phyloP scores from a whole-genome alignment of 2,888 invertebrate species.

The Molorchus minor region DNA sequence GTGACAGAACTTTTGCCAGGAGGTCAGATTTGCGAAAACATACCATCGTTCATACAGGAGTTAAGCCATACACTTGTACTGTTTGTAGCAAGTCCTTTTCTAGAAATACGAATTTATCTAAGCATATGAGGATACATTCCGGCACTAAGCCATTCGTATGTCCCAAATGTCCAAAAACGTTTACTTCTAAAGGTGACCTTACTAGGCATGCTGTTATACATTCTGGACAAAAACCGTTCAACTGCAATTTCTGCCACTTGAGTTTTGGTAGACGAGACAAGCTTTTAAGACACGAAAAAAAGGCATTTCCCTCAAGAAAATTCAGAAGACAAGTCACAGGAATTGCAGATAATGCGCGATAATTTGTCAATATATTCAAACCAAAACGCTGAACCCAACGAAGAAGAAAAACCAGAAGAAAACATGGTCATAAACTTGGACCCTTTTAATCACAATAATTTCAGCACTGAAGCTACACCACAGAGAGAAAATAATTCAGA shows the following conservation, averaged over 20 bases:
- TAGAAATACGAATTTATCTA: constrained; percentile 79
- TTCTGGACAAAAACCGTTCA: constrained; percentile 72
- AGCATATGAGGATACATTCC: constrained; percentile 77
- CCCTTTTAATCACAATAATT: constrained; percentile 65
- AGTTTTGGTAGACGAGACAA: constrained; percentile 77
- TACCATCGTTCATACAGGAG: constrained; percentile 80
- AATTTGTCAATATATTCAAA: constrained; percentile 49
- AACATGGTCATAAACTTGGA: constrained; percentile 70
- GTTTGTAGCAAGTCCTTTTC: constrained; percentile 80
- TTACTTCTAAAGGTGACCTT: constrained; percentile 74
- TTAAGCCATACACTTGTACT: constrained; percentile 76
- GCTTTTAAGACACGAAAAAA: constrained; percentile 72
- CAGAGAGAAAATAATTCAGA: constrained; percentile 44
- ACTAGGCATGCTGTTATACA: constrained; percentile 74
- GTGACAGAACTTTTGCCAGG: constrained; percentile 74
- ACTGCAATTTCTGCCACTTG: constrained; percentile 72
- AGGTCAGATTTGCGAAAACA: constrained; percentile 78
- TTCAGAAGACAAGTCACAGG: constrained; percentile 54
- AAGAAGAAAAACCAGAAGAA: constrained; percentile 54
- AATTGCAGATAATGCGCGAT: constrained; percentile 55
- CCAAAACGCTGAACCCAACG: constrained; percentile 22
- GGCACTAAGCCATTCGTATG: constrained; percentile 78
- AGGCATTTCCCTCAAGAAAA: constrained; percentile 66
- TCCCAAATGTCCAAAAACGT: constrained; percentile 76
- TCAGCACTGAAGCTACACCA: constrained; percentile 44